Percentiles rank a stretch among this genome's conserved stretches.
phyloP scores from a whole-genome alignment of 2,797 vertebrate species.

The Phaenicophaeus curvirostris region DNA sequence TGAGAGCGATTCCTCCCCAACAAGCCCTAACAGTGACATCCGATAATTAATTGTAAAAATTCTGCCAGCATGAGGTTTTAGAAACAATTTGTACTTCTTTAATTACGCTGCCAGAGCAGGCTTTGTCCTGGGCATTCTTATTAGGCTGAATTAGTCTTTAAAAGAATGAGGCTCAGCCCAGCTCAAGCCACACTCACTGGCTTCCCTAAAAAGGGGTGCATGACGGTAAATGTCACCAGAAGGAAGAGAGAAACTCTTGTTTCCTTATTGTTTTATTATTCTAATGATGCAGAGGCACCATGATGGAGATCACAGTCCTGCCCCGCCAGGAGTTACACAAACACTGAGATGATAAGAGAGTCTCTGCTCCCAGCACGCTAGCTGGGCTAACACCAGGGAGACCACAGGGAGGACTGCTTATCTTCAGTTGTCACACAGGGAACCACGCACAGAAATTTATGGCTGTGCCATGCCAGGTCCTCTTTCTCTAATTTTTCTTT shows the following conservation, averaged over 20 bases:
- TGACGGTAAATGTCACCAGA: neutral
- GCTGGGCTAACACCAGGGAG: neutral
- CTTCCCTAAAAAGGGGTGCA: neutral
- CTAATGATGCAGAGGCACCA: neutral
- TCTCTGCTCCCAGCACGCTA: neutral
- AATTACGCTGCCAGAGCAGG: neutral
- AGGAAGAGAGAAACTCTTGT: slow-evolving; percentile 6
- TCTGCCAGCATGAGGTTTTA: slow-evolving; percentile 43
- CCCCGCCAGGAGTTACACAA: neutral
- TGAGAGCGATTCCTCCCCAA: neutral
- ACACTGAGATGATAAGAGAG: neutral
- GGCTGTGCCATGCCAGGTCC: neutral
- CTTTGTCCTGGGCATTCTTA: slow-evolving; percentile 1
- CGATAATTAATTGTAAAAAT: slow-evolving; percentile 42
- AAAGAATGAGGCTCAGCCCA: neutral
- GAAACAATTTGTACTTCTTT: slow-evolving; percentile 50
- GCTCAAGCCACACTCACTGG: neutral
- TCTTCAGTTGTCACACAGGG: neutral
- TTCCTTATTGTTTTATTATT: slow-evolving; percentile 27
- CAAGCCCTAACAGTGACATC: slow-evolving; percentile 10
- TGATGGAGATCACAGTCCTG: neutral
- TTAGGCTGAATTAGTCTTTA: slow-evolving; percentile 20
- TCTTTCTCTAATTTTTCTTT: neutral
- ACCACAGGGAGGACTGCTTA: neutral
- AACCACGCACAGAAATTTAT: neutral